Conservation (phyloP, 2,888 invertebrate species). For the Limnephilus marmoratus region DNA sequence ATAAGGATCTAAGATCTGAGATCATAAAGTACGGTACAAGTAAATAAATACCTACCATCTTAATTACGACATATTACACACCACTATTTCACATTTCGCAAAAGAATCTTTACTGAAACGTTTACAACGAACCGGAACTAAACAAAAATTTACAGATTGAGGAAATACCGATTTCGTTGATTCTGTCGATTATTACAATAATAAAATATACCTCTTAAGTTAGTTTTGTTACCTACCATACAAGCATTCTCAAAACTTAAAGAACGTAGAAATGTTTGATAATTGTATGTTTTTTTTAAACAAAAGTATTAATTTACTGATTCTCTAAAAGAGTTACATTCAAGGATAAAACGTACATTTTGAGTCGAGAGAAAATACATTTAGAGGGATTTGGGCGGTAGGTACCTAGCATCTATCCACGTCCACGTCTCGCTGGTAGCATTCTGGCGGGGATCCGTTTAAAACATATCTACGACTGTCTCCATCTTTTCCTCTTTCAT, state of each 20-base stretch:
- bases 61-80: no score
- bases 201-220: background rate
- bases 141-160: no score
- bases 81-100: no score
- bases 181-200: background rate
- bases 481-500: conserved; percentile 65
- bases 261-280: background rate
- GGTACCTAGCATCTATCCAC: background rate
- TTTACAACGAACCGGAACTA: no score
- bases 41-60: no score
- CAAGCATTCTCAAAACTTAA: background rate
- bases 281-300: background rate
- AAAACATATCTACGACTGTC: conserved; percentile 62
- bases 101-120: no score
- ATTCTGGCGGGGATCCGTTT: conserved; percentile 44
- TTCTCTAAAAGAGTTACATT: background rate
- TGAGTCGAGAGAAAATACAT: background rate
- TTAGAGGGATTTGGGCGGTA: conserved; percentile 13
- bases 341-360: background rate
- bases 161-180: no score
- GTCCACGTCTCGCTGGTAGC: background rate
- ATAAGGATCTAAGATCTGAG: no score
- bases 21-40: no score
- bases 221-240: background rate
- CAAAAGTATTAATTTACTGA: background rate